These are phyloP conservation scores for Apus apus DNA, from an alignment of 2,113 vertebrate species.

Conservation along the genomic window DNA sequence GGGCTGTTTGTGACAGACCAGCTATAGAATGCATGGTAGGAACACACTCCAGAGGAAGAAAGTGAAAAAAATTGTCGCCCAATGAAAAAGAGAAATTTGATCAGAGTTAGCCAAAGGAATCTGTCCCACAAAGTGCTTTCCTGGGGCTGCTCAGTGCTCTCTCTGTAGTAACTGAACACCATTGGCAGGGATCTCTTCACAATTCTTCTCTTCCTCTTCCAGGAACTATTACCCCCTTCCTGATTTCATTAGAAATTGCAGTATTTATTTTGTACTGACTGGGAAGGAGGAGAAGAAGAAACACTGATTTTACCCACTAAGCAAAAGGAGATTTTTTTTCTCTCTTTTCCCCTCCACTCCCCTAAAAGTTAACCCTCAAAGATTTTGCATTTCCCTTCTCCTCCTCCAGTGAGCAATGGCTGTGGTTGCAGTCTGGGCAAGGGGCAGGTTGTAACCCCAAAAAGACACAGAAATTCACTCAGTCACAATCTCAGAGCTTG, in stretches of 20 bases:
- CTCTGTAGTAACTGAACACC: constrained; percentile 60
- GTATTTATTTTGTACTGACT: constrained; percentile 61
- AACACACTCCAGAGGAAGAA: constrained; percentile 31
- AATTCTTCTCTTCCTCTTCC: constrained; percentile 68
- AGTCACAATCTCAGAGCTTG: background rate
- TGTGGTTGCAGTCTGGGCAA: background rate
- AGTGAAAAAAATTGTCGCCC: constrained; percentile 35
- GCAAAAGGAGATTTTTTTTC: background rate
- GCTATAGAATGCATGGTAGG: background rate
- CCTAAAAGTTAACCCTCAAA: constrained; percentile 6
- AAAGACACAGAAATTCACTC: background rate
- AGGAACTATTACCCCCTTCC: constrained; percentile 69
- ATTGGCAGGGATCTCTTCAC: constrained; percentile 49
- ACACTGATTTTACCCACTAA: constrained; percentile 29
- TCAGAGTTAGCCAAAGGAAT: constrained; percentile 48
- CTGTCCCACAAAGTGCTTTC: constrained; percentile 58
- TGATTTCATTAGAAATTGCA: constrained; percentile 70
- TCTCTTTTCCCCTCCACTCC: background rate
- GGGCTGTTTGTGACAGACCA: background rate
- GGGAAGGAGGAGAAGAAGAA: constrained; percentile 28
- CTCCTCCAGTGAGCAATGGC: background rate
- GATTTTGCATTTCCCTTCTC: background rate
- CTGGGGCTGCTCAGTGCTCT: constrained; percentile 39
- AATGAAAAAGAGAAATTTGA: constrained; percentile 46
- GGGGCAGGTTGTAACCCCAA: background rate